Evolutionary conservation across 2,113 vertebrate genomes (phyloP).

Genomic region (Pithys albifrons): DNA sequence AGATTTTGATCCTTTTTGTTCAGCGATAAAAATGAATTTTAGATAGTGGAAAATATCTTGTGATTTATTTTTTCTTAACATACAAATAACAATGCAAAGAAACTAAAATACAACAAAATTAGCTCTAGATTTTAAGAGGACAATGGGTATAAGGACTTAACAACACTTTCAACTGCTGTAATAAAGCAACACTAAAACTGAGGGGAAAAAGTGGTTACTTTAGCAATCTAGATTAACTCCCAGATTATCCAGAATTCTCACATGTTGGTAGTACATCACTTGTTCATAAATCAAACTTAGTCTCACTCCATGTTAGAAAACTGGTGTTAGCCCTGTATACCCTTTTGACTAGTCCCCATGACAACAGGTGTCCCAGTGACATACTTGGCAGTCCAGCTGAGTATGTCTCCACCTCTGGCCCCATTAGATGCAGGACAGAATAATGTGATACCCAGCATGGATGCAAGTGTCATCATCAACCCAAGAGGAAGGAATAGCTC

Average conservation of each 20-base stretch:
- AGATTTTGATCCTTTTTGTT: background rate
- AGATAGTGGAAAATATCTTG: background rate
- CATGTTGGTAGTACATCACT: background rate
- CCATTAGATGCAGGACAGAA: background rate
- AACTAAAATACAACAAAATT: background rate
- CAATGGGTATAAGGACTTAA: background rate
- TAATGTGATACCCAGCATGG: rapidly evolving
- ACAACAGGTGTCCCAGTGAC: background rate
- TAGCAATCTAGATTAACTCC: background rate
- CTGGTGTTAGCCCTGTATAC: background rate
- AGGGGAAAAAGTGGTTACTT: rapidly evolving
- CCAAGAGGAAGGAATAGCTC: background rate
- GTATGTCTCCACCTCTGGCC: background rate
- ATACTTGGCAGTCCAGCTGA: rapidly evolving
- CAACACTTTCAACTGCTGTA: background rate
- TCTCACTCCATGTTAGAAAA: background rate
- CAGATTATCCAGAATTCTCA: background rate
- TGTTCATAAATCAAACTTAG: background rate
- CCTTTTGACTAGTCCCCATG: background rate
- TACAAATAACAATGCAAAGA: background rate
- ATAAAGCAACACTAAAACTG: background rate
- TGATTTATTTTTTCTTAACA: background rate
- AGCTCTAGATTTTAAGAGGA: background rate
- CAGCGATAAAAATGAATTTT: background rate
- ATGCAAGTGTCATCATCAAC: background rate